Evolutionary conservation across 2,797 vertebrate genomes (phyloP).

Genomic region (Lophius americanus): DNA sequence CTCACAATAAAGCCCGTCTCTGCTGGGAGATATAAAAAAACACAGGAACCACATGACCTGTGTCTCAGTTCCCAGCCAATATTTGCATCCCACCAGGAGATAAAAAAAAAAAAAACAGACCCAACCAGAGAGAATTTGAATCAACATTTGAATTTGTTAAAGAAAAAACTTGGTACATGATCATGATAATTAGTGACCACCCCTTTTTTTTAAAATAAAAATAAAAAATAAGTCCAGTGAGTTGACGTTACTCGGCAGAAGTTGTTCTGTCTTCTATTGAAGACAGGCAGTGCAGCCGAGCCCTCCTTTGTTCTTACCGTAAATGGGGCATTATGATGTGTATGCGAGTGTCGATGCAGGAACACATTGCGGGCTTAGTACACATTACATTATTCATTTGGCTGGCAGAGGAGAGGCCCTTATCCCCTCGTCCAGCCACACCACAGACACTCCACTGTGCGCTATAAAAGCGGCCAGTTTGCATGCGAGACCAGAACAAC

Average conservation of each 20-base stretch:
- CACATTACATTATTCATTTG: conserved; percentile 83
- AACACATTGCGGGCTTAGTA: conserved; percentile 70
- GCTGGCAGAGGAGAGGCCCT: conserved; percentile 74
- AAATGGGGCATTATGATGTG: conserved; percentile 68
- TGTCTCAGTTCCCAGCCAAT: conserved; percentile 41
- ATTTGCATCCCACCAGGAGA: conserved; percentile 77
- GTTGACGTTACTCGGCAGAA: conserved; percentile 28
- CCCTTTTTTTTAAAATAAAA: background rate
- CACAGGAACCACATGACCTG: conserved; percentile 36
- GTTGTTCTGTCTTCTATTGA: conserved; percentile 35
- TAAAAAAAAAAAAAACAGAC: conserved; percentile 73
- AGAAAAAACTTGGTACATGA: conserved; percentile 56
- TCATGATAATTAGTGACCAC: conserved; percentile 37
- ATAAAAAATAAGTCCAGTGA: conserved; percentile 16
- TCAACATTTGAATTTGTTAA: conserved; percentile 76
- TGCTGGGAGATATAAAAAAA: conserved; percentile 35
- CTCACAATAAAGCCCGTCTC: conserved; percentile 29
- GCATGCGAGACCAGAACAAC: conserved; percentile 66
- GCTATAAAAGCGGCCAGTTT: conserved; percentile 63
- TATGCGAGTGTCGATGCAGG: conserved; percentile 48
- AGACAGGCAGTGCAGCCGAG: conserved; percentile 30
- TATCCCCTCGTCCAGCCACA: conserved; percentile 72
- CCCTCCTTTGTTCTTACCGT: conserved; percentile 54
- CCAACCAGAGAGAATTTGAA: conserved; percentile 69
- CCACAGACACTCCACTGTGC: conserved; percentile 56